Percentiles rank a stretch among this genome's conserved stretches.
These are phyloP conservation scores for Hydrophis major DNA, from an alignment of 2,797 vertebrate genomes.

Conservation along the genomic window DNA sequence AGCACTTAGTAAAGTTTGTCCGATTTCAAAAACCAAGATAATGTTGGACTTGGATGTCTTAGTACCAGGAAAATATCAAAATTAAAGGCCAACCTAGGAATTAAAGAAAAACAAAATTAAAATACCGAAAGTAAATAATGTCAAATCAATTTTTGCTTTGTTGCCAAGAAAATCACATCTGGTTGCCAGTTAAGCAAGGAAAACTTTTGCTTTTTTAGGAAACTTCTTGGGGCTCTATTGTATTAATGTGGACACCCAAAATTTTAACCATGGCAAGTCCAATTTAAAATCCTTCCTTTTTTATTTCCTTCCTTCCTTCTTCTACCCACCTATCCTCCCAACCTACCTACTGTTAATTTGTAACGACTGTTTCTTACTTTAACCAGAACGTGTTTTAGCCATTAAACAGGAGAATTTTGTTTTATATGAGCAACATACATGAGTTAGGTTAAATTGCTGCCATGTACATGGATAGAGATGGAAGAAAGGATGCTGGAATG, in stretches of 20 bases:
- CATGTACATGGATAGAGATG: neutral
- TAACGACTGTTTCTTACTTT: neutral
- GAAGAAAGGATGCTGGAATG: neutral
- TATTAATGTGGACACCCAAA: neutral
- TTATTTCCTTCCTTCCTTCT: neutral
- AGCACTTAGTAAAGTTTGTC: neutral
- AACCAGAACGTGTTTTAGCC: neutral
- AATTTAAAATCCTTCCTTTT: neutral
- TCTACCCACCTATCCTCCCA: neutral
- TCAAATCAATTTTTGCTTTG: neutral
- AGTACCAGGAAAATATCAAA: neutral
- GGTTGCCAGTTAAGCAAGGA: neutral
- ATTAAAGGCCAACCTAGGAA: neutral
- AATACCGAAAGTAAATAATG: neutral
- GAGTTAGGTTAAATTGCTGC: neutral
- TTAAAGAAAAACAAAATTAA: neutral
- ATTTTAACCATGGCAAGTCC: neutral
- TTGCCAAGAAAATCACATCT: neutral
- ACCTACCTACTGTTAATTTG: neutral
- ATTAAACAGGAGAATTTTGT: neutral
- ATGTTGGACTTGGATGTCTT: neutral
- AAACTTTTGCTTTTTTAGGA: neutral
- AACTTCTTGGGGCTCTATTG: neutral
- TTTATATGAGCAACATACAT: neutral
- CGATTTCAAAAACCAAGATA: neutral